Conservation (phyloP, 2,113 vertebrate genomes). For the Anolis carolinensis region DNA sequence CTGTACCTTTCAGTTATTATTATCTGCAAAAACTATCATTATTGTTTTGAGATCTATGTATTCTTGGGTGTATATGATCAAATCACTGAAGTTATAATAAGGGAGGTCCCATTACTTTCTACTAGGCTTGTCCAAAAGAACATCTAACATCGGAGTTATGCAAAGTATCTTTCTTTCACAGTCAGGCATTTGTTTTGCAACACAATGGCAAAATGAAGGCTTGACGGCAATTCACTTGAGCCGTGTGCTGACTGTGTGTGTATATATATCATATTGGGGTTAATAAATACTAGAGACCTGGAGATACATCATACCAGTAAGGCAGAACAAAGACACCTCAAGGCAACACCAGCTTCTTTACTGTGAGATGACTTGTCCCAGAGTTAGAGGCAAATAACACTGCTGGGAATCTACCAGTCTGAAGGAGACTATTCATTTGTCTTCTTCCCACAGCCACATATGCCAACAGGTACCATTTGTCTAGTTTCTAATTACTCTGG, state of each 20-base stretch:
- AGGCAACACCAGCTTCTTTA: background rate
- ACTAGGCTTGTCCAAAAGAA: background rate
- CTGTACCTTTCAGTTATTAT: background rate
- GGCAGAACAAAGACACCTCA: background rate
- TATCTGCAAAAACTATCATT: background rate
- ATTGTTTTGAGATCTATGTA: background rate
- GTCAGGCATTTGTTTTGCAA: background rate
- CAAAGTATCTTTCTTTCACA: no score
- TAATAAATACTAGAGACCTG: background rate
- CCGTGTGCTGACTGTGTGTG: background rate
- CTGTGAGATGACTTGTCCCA: background rate
- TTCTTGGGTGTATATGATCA: background rate
- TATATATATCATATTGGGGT: background rate
- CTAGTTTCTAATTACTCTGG: background rate
- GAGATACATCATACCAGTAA: background rate
- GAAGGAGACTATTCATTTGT: slow-evolving; percentile 13
- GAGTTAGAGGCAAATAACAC: slow-evolving; percentile 4
- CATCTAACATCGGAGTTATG: background rate
- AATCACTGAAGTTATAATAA: background rate
- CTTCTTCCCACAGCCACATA: slow-evolving; percentile 5
- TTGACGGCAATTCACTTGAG: background rate
- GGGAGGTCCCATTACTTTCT: background rate
- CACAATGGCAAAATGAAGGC: background rate
- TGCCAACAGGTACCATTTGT: rapidly evolving
- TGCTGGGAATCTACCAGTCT: rapidly evolving